These are phyloP conservation scores for Heliconius cydno DNA, from an alignment of 2,888 invertebrate species.

Conservation along the genomic window DNA sequence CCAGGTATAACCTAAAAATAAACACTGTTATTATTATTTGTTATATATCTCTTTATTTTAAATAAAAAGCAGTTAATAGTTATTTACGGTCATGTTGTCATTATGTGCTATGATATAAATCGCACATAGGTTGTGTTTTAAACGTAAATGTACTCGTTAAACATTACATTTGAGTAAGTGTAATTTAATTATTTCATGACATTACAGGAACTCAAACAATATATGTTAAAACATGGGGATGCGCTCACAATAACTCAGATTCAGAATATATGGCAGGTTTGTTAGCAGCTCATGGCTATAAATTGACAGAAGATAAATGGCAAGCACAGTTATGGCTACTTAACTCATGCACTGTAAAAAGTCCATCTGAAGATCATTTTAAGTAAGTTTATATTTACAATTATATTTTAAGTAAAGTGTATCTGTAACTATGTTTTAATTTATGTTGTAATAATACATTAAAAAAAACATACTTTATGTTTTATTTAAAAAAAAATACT, in stretches of 20 bases:
- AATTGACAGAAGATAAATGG: conserved; percentile 90
- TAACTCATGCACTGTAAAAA: conserved; percentile 99
- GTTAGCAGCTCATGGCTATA: conserved; percentile 93
- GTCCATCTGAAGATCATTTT: conserved; percentile 97
- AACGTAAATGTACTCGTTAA: background rate
- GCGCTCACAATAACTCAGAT: conserved; percentile 98
- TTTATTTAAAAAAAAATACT: no score
- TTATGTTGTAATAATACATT: no score
- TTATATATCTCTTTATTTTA: background rate
- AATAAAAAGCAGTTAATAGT: background rate
- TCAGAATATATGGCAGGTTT: conserved; percentile 99
- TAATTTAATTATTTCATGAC: background rate
- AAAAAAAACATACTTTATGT: no score
- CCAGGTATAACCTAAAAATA: conserved; percentile 78
- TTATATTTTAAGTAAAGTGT: no score
- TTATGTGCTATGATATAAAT: background rate
- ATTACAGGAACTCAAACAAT: conserved; percentile 90
- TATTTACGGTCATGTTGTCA: no score
- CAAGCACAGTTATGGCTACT: conserved; percentile 96
- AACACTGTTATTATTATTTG: background rate
- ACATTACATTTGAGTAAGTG: background rate
- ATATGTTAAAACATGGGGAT: conserved; percentile 98
- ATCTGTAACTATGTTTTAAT: no score
- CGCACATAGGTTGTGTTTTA: background rate
- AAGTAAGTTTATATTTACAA: conserved; percentile 69